Conservation (phyloP, 2,797 vertebrate species). For the Neostethus bicornis region DNA sequence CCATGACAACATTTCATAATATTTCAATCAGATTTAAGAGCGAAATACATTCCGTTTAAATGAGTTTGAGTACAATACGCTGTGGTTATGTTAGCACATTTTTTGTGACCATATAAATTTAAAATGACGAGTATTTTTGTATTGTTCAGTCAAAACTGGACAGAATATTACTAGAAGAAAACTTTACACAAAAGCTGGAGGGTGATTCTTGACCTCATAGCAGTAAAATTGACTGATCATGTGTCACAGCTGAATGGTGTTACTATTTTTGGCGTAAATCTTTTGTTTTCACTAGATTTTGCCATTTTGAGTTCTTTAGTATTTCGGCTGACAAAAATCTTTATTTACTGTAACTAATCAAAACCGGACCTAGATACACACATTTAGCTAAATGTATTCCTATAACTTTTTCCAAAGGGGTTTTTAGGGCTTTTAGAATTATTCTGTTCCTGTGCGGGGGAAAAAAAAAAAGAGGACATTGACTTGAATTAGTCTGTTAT, state of each 20-base stretch:
- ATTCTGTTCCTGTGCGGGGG: no score
- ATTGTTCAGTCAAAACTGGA: background rate
- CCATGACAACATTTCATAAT: no score
- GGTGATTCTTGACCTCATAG: background rate
- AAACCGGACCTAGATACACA: background rate
- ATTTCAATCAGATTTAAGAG: no score
- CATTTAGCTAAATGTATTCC: background rate
- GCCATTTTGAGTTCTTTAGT: background rate
- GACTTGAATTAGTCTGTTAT: no score
- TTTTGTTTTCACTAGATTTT: background rate
- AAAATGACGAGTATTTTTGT: no score
- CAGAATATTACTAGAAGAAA: background rate
- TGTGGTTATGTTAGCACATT: no score
- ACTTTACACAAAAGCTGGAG: background rate
- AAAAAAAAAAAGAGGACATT: no score
- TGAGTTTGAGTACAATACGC: no score
- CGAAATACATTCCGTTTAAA: no score
- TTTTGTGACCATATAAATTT: no score
- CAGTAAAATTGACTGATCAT: constrained; percentile 3
- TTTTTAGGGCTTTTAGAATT: no score
- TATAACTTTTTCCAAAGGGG: no score
- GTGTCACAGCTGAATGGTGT: constrained; percentile 10
- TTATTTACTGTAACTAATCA: background rate
- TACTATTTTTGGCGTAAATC: constrained; percentile 3
- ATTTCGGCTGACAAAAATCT: background rate